Percentiles rank a stretch among this genome's conserved stretches.
These are phyloP conservation scores for Hylaeus anthracinus DNA, from an alignment of 1,140 invertebrate genomes.

Conservation along the genomic window DNA sequence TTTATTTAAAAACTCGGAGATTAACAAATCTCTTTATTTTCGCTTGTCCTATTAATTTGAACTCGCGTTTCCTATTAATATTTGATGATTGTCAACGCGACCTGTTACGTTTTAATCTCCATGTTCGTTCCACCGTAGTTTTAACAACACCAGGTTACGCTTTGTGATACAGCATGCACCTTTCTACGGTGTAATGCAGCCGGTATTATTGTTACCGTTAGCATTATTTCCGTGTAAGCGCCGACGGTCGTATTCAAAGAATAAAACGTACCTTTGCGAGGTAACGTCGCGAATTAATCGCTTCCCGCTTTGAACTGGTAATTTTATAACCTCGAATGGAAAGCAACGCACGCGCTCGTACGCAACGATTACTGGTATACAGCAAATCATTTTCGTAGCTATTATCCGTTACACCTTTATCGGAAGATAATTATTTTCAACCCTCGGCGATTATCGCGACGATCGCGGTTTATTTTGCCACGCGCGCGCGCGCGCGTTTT, in stretches of 20 bases:
- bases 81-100: too few relatives aligned
- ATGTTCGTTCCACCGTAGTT: too few relatives aligned
- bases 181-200: too few relatives aligned
- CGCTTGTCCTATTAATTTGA: too few relatives aligned
- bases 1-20: too few relatives aligned
- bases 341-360: not conserved
- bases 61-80: too few relatives aligned
- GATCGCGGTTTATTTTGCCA: too few relatives aligned
- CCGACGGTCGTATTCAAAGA: not conserved
- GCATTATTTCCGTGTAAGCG: not conserved
- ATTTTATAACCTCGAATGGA: not conserved
- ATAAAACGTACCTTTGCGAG: not conserved
- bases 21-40: too few relatives aligned
- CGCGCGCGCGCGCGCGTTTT: not conserved
- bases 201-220: not conserved
- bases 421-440: conserved; percentile 26
- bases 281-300: not conserved
- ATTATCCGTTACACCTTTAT: conserved; percentile 16
- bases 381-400: conserved; percentile 13
- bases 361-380: not conserved
- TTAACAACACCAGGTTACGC: too few relatives aligned
- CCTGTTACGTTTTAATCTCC: too few relatives aligned
- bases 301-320: not conserved
- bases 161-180: too few relatives aligned
- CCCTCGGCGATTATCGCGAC: not conserved